A percentile compares a stretch with the other conserved stretches of the same genome.
Conservation (phyloP, 2,888 invertebrate species). For the Cephus pygmeus region DNA sequence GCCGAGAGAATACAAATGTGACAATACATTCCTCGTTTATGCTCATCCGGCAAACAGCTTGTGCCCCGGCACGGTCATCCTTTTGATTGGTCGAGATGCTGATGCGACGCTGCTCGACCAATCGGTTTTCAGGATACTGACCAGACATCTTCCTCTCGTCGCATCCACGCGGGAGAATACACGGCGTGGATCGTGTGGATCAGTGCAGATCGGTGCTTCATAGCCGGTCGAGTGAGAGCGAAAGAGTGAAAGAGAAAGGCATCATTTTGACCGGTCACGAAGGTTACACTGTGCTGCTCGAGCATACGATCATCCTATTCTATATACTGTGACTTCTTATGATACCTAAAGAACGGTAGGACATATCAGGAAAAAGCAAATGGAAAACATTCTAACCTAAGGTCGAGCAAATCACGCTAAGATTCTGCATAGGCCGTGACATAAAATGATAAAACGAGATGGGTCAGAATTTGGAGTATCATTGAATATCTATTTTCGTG, state of each 20-base stretch:
- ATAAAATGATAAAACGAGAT: too few relatives aligned
- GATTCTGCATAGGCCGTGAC: too few relatives aligned
- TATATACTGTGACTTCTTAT: neutral
- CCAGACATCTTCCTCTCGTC: neutral
- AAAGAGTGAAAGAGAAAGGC: neutral
- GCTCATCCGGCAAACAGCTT: neutral
- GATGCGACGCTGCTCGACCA: slow-evolving; percentile 6
- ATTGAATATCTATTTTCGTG: neutral
- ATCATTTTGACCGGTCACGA: neutral
- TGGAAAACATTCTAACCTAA: neutral
- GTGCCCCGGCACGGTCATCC: neutral
- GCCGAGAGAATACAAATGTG: slow-evolving; percentile 3
- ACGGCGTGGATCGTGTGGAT: neutral
- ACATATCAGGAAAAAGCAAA: neutral
- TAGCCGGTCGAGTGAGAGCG: neutral
- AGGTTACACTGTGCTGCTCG: neutral
- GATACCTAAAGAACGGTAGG: neutral
- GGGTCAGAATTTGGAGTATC: too few relatives aligned
- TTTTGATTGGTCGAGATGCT: slow-evolving; percentile 2
- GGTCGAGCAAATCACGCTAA: neutral
- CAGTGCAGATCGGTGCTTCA: neutral
- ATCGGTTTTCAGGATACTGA: neutral
- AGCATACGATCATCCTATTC: neutral
- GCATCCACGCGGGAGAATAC: neutral
- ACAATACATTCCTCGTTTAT: neutral